A percentile compares a stretch with the other conserved stretches of the same genome.
Evolutionary conservation across 2,113 vertebrate species (phyloP).

Genomic region (Ophthalmolycus amberensis): DNA sequence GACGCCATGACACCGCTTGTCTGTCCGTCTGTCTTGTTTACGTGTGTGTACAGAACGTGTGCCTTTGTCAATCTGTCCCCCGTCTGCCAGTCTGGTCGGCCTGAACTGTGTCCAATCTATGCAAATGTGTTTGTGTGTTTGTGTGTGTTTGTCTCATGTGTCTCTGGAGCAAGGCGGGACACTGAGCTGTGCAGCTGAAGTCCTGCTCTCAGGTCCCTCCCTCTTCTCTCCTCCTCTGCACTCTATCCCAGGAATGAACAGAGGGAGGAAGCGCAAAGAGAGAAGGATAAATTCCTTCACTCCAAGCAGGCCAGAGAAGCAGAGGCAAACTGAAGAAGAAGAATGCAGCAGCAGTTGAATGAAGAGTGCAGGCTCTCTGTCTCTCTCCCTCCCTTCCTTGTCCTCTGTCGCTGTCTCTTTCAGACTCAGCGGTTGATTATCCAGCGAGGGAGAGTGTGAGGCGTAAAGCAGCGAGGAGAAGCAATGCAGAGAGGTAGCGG

Average conservation of each 20-base stretch:
- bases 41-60: background rate
- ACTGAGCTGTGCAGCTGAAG: slow-evolving; percentile 62
- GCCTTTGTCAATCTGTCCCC: slow-evolving; percentile 37
- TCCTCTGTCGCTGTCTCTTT: slow-evolving; percentile 38
- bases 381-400: slow-evolving; percentile 9
- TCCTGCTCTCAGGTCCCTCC: slow-evolving; percentile 68
- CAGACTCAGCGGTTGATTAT: slow-evolving; percentile 51
- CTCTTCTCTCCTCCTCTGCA: slow-evolving; percentile 69
- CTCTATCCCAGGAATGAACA: slow-evolving; percentile 75
- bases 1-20: slow-evolving; percentile 75
- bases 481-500: slow-evolving; percentile 36
- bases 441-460: slow-evolving; percentile 51
- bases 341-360: slow-evolving; percentile 65
- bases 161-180: slow-evolving; percentile 63
- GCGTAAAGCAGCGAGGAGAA: slow-evolving; percentile 42
- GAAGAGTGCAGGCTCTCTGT: slow-evolving; percentile 22
- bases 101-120: slow-evolving; percentile 29
- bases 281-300: slow-evolving; percentile 57
- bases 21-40: slow-evolving; percentile 50
- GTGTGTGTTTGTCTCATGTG: slow-evolving; percentile 46
- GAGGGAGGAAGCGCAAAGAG: slow-evolving; percentile 42
- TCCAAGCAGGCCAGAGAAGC: slow-evolving; percentile 24
- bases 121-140: slow-evolving; percentile 15
- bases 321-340: slow-evolving; percentile 49
- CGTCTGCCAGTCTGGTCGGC: slow-evolving; percentile 26